Percentiles rank a stretch among this genome's conserved stretches.
These are phyloP conservation scores for Chrysochloris asiatica DNA, from an alignment of 2,113 vertebrate genomes.

Conservation along the genomic window DNA sequence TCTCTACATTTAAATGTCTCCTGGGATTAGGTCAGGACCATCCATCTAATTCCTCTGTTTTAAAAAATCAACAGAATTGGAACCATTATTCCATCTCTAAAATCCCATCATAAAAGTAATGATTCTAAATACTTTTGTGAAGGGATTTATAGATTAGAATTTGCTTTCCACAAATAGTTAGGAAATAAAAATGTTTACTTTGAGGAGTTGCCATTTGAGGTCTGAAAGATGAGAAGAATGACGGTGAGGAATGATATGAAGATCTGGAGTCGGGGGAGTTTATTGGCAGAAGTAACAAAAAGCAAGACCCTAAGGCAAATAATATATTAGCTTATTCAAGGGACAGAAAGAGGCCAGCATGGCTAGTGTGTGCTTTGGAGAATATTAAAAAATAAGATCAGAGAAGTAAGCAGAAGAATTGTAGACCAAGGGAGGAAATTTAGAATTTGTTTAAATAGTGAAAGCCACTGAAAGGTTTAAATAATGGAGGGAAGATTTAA, in stretches of 20 bases:
- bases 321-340: neutral
- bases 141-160: too few species aligned
- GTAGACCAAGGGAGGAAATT: neutral
- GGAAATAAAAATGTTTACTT: neutral
- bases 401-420: neutral
- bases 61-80: neutral
- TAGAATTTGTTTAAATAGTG: neutral
- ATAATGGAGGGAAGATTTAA: neutral
- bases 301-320: too few species aligned
- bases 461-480: neutral
- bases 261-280: too few species aligned
- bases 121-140: too few species aligned
- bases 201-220: neutral
- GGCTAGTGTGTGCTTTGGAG: neutral
- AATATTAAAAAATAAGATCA: neutral
- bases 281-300: neutral
- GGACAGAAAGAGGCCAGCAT: neutral
- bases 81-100: neutral
- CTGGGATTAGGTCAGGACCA: neutral
- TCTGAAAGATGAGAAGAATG: neutral
- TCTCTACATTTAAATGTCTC: neutral
- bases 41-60: neutral
- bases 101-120: too few species aligned
- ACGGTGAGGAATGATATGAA: too few species aligned
- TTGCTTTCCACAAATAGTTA: neutral